phyloP scores from a whole-genome alignment of 2,113 vertebrate species.

The Lutjanus erythropterus region DNA sequence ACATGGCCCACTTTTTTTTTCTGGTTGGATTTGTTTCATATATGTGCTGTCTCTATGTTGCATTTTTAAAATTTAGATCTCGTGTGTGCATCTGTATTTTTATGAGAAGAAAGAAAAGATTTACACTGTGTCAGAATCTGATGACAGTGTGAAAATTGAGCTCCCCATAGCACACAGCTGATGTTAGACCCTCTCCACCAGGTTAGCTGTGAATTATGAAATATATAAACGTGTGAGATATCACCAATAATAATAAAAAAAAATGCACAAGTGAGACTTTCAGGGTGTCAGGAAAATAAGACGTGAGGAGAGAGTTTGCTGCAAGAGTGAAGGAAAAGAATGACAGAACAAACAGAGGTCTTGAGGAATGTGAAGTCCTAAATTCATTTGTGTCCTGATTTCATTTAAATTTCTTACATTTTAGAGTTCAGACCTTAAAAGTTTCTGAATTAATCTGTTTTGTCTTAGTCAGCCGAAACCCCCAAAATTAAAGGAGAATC shows the following conservation, averaged over 20 bases:
- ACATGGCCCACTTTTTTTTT: slow-evolving; percentile 63
- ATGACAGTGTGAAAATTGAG: slow-evolving; percentile 38
- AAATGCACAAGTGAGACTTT: background rate
- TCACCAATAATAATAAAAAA: slow-evolving; percentile 16
- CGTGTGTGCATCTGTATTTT: slow-evolving; percentile 11
- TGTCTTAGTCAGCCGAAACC: no score
- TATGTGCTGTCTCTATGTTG: slow-evolving; percentile 4
- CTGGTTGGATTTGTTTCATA: background rate
- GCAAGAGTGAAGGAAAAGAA: background rate
- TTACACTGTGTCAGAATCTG: slow-evolving; percentile 7
- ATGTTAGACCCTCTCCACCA: slow-evolving; percentile 6
- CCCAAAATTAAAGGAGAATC: background rate
- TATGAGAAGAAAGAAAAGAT: background rate
- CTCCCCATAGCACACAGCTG: background rate
- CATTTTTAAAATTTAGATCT: background rate
- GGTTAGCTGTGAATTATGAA: slow-evolving; percentile 38
- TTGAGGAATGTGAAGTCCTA: background rate
- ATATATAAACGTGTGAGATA: slow-evolving; percentile 17
- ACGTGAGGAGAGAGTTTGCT: background rate
- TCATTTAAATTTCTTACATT: background rate
- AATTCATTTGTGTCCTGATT: no score
- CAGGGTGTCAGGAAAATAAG: slow-evolving; percentile 3
- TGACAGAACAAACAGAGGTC: background rate
- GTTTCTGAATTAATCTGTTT: background rate
- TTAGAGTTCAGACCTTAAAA: background rate